phyloP scores from a whole-genome alignment of 1,140 invertebrate species.

The Trachymyrmex cornetzi region DNA sequence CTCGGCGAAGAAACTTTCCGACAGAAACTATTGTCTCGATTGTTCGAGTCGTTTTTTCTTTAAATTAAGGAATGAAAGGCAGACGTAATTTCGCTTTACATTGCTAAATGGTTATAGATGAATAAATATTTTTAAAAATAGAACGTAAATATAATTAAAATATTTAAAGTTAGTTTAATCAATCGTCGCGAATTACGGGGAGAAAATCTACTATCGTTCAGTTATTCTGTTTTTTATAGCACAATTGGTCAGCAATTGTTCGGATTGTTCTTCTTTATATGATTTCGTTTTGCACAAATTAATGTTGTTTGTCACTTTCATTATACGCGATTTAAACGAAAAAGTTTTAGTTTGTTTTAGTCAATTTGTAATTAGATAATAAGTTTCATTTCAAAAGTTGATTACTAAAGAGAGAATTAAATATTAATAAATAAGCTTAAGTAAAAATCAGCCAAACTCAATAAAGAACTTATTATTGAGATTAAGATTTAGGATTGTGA shows the following conservation, averaged over 20 bases:
- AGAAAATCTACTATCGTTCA: background rate
- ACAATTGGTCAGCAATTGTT: background rate
- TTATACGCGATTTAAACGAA: background rate
- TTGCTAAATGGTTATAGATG: background rate
- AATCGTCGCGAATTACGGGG: background rate
- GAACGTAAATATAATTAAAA: background rate
- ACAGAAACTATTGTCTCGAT: background rate
- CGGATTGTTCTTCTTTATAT: background rate
- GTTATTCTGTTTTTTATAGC: background rate
- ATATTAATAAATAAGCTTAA: background rate
- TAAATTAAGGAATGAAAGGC: background rate
- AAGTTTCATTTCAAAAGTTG: background rate
- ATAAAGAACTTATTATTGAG: background rate
- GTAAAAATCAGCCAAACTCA: background rate
- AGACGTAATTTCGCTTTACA: background rate
- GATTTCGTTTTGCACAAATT: background rate
- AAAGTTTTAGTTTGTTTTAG: background rate
- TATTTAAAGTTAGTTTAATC: background rate
- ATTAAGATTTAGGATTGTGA: background rate
- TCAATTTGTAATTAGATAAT: background rate
- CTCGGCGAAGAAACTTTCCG: constrained; percentile 62
- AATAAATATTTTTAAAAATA: background rate
- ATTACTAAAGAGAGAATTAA: background rate
- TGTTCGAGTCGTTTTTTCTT: background rate
- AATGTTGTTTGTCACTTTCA: background rate